Percentiles rank a stretch among this genome's conserved stretches.
Conservation (phyloP, 2,888 invertebrate species). For the Himalopsyche anomala region DNA sequence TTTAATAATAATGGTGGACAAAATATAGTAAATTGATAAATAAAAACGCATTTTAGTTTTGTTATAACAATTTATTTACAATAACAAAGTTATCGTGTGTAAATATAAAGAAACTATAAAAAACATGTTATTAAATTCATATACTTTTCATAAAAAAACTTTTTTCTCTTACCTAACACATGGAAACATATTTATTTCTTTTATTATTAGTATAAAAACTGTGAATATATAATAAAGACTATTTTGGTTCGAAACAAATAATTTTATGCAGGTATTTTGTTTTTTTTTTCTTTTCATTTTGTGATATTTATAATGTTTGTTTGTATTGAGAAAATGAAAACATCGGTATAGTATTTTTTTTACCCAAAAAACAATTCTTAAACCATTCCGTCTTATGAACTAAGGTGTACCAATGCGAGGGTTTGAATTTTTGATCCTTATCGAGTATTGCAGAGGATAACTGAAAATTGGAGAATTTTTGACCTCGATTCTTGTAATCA, state of each 20-base stretch:
- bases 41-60: constrained; percentile 50
- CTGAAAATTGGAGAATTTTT: too few species aligned
- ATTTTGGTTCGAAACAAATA: constrained; percentile 46
- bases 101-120: constrained; percentile 56
- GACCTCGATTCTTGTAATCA: too few species aligned
- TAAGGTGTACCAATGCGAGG: too few species aligned
- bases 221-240: constrained; percentile 16
- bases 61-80: constrained; percentile 62
- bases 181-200: constrained; percentile 38
- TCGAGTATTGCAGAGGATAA: too few species aligned
- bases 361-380: not conserved
- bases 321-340: constrained; percentile 13
- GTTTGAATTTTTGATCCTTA: too few species aligned
- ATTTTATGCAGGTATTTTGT: constrained; percentile 44
- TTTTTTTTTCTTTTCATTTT: not conserved
- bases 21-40: not conserved
- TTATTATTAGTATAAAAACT: constrained; percentile 47
- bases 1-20: not conserved
- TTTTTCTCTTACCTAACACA: constrained; percentile 41
- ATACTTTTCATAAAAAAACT: constrained; percentile 51
- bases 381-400: not conserved
- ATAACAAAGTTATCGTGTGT: constrained; percentile 59
- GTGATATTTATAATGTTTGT: not conserved
- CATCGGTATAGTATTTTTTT: not conserved
- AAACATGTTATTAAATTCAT: constrained; percentile 57